Evolutionary conservation across 2,888 invertebrate genomes (phyloP).

Genomic region (Tachina grossa): DNA sequence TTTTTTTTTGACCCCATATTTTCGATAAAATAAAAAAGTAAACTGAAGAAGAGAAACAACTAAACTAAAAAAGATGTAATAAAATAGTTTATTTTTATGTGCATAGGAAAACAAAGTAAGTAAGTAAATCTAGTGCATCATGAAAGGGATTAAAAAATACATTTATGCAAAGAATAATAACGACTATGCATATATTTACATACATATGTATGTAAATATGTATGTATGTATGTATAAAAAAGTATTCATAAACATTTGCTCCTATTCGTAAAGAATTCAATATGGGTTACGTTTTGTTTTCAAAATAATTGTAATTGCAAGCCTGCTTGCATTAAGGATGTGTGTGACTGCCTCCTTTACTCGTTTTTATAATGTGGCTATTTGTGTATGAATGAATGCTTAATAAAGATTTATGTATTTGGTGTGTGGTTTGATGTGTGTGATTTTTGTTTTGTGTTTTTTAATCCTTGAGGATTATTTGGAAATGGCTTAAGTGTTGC

Average conservation of each 20-base stretch:
- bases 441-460: slow-evolving; percentile 16
- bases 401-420: slow-evolving; percentile 59
- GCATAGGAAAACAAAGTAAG: slow-evolving; percentile 23
- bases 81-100: slow-evolving; percentile 24
- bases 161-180: slow-evolving; percentile 53
- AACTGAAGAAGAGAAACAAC: not conserved
- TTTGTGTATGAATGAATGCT: slow-evolving; percentile 62
- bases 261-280: slow-evolving; percentile 45
- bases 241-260: slow-evolving; percentile 37
- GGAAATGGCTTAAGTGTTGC: slow-evolving; percentile 56
- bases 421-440: slow-evolving; percentile 24
- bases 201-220: too few relatives aligned
- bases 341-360: not conserved
- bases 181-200: not conserved
- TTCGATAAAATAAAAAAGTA: slow-evolving; percentile 8
- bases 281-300: slow-evolving; percentile 63
- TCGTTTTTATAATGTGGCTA: slow-evolving; percentile 60
- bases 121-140: slow-evolving; percentile 61
- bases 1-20: slow-evolving; percentile 11
- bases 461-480: slow-evolving; percentile 67
- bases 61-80: slow-evolving; percentile 13
- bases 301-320: slow-evolving; percentile 37
- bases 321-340: slow-evolving; percentile 17
- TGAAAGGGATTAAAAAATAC: slow-evolving; percentile 65
- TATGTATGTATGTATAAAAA: not conserved